Conservation (phyloP, 2,888 invertebrate species). For the Mechanitis messenoides region DNA sequence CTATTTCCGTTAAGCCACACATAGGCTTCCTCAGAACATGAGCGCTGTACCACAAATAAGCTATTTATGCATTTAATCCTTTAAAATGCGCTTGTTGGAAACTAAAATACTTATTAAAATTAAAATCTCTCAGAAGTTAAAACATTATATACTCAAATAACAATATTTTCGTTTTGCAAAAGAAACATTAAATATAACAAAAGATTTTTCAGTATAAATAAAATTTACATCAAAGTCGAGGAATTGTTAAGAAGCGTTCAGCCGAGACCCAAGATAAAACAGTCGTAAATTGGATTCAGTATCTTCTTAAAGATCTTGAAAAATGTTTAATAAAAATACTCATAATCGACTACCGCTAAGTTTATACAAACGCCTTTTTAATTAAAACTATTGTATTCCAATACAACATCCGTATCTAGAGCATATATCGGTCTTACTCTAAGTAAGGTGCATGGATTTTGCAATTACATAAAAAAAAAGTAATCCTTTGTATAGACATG, state of each 20-base stretch:
- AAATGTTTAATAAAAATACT: constrained; percentile 19
- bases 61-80: background rate
- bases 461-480: constrained; percentile 23
- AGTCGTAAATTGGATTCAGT: constrained; percentile 15
- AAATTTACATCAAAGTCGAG: constrained; percentile 18
- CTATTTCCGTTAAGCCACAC: background rate
- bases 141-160: too few species aligned
- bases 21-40: background rate
- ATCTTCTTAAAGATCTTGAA: constrained; percentile 17
- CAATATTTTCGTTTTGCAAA: too few species aligned
- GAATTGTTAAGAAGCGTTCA: constrained; percentile 21
- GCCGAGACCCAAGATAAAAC: constrained; percentile 20
- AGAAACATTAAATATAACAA: constrained; percentile 16
- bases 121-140: too few species aligned
- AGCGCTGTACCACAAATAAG: background rate
- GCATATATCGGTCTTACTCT: constrained; percentile 9
- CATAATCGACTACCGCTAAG: constrained; percentile 13
- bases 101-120: too few species aligned
- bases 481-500: constrained; percentile 19
- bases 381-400: constrained; percentile 13
- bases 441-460: constrained; percentile 11
- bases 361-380: constrained; percentile 16
- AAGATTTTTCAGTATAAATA: constrained; percentile 17
- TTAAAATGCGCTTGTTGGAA: too few species aligned
- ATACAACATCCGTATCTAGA: background rate